Base-by-base conservation (phyloP, 1,140 invertebrate species). In the Ptiloglossa arizonensis region DNA sequence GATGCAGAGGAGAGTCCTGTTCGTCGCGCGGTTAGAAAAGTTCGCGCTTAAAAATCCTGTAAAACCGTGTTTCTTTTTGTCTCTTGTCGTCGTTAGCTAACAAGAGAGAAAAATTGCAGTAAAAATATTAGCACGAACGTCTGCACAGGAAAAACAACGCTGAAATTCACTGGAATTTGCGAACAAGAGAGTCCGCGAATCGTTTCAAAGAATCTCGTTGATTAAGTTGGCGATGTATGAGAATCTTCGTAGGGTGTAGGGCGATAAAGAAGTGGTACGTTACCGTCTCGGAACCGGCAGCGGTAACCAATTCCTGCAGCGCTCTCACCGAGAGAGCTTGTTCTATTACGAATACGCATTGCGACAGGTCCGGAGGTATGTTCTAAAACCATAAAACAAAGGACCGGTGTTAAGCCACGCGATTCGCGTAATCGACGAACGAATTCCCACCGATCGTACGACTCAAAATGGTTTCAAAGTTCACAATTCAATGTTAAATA, bases 331-430 rank as follows among this genome's bases (percentile, higher is more conserved):
- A 99, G 70, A 99, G 93, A n/a, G 99, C 99, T 94, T 99, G 97
- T 93, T 99, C 99, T 87, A 99, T 98, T 63, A 99, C 98, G 93
- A 99, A 99, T 19, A 99, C 98, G 92, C 98, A 99, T 93, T 99
- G 98, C 64, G 98, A 98, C 83, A 99, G 94, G 92, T 99, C 98
- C 52, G 99, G 98, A 57, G 99, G 99, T 88, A 98, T 96, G 93
- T 99, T 99, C 96, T 98, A 90, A 19, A 94, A 94, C 80, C 19
- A 35, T 11, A 38, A 56, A 48, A 29, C 41, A 38, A 67, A 66
- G 41, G 8, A 15, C 13, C n/a, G 5, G 6, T 32, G 8, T 67
- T 56, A 24, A 15, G 13, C 41, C 11, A 41, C 41, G 13, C 13
- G 41, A 41, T 41, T 35, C 35, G 8, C 41, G 11, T 2, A 41